Conservation (phyloP, 2,113 vertebrate species). For the Dolichallabes microphthalmus region DNA sequence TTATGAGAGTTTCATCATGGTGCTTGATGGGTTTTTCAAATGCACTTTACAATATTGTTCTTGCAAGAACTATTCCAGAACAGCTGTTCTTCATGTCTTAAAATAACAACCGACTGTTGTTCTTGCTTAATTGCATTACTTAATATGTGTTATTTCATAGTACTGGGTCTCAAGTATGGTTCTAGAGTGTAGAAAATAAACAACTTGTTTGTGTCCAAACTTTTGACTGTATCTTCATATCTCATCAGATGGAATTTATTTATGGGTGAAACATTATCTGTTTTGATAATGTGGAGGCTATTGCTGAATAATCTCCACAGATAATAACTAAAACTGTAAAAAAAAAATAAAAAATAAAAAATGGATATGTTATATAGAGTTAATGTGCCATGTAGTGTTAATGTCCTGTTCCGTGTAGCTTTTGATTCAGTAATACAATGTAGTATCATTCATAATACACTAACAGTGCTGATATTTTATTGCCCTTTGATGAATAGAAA, state of each 20-base stretch:
- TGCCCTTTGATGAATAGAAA: slow-evolving; percentile 20
- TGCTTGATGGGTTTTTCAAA: too few relatives aligned
- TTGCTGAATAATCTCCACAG: slow-evolving; percentile 41
- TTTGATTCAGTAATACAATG: slow-evolving; percentile 31
- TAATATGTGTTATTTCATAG: too few relatives aligned
- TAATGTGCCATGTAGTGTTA: slow-evolving; percentile 41
- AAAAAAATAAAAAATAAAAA: neutral
- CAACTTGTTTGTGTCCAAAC: too few relatives aligned
- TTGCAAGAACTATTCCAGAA: too few relatives aligned
- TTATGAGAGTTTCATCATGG: too few relatives aligned
- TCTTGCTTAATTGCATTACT: too few relatives aligned
- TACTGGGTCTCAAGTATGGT: too few relatives aligned
- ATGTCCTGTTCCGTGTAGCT: slow-evolving; percentile 42
- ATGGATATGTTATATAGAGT: slow-evolving; percentile 43
- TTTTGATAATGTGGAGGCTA: slow-evolving; percentile 40
- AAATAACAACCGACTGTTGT: too few relatives aligned
- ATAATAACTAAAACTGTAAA: slow-evolving; percentile 44
- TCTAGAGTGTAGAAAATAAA: too few relatives aligned
- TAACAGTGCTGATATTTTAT: slow-evolving; percentile 41
- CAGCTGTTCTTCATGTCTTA: too few relatives aligned
- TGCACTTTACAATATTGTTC: too few relatives aligned
- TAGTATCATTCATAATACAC: slow-evolving; percentile 24
- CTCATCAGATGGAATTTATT: slow-evolving; percentile 50
- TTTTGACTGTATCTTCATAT: slow-evolving; percentile 38
- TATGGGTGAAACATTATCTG: slow-evolving; percentile 33